Percentiles rank a stretch among this genome's conserved stretches.
These are phyloP conservation scores for Ptyas mucosa DNA, from an alignment of 2,113 vertebrate genomes.

Conservation along the genomic window DNA sequence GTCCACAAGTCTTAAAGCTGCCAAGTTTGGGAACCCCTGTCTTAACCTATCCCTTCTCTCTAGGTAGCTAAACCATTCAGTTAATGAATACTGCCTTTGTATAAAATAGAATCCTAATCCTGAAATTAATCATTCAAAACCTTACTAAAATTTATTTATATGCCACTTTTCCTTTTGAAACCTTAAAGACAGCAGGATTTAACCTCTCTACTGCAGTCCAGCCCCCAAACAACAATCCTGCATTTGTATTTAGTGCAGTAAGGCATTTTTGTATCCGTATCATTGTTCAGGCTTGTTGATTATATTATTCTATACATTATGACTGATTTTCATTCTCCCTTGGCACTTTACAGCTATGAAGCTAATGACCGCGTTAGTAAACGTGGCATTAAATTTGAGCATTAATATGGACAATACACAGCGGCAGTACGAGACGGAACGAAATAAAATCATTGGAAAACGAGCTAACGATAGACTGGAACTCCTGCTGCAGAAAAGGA, in stretches of 20 bases:
- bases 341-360: conserved; percentile 87
- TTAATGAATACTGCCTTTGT: background rate
- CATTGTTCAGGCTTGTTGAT: background rate
- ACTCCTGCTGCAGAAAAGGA: conserved; percentile 93
- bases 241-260: background rate
- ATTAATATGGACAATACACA: conserved; percentile 99
- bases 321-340: conserved; percentile 3
- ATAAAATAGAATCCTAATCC: background rate
- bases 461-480: conserved; percentile 94
- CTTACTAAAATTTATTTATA: background rate
- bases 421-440: conserved; percentile 93
- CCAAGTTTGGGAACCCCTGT: too few species aligned
- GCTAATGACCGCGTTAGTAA: conserved; percentile 98
- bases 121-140: background rate
- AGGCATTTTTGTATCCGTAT: background rate
- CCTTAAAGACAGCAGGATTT: background rate
- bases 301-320: background rate
- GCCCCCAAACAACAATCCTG: background rate
- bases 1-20: too few species aligned
- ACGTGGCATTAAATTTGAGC: conserved; percentile 97
- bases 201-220: background rate
- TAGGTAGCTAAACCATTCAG: background rate
- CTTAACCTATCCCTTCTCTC: background rate
- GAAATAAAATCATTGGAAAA: conserved; percentile 97
- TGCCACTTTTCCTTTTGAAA: background rate